A percentile compares a stretch with the other conserved stretches of the same genome.
Evolutionary conservation across 1,140 invertebrate species (phyloP).

Genomic region (Brachionus sp.): DNA sequence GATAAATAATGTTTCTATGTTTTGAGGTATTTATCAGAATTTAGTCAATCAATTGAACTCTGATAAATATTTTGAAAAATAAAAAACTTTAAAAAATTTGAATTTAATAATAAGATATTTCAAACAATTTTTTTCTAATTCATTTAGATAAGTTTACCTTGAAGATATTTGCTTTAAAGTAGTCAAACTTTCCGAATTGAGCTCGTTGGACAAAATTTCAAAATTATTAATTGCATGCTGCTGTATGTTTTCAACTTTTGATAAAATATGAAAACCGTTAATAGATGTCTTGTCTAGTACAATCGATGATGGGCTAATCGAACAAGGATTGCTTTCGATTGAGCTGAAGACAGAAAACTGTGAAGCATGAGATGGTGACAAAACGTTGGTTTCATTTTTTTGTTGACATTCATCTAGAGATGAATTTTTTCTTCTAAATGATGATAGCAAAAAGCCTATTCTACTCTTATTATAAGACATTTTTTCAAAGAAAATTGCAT

Average conservation of each 20-base stretch:
- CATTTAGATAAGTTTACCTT: not conserved
- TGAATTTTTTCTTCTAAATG: slow-evolving; percentile 20
- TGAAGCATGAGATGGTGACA: not conserved
- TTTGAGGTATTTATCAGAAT: no score
- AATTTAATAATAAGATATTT: no score
- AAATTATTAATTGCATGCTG: not conserved
- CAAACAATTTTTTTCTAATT: no score
- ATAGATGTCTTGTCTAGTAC: not conserved
- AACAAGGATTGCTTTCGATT: not conserved
- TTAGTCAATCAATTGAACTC: no score
- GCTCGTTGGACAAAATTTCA: not conserved
- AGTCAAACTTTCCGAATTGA: not conserved
- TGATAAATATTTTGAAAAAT: no score
- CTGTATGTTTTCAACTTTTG: not conserved
- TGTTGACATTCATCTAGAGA: not conserved
- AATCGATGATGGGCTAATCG: slow-evolving; percentile 10
- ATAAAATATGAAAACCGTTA: not conserved
- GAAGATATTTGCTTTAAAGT: not conserved
- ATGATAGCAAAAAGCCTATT: not conserved
- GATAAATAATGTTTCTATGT: no score
- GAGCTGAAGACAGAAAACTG: not conserved
- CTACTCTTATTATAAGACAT: not conserved
- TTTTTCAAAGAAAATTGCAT: slow-evolving; percentile 9
- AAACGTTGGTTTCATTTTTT: not conserved
- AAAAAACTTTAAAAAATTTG: no score